These are phyloP conservation scores for Taenioides sp. DNA, from an alignment of 2,797 vertebrate species.

Conservation along the genomic window DNA sequence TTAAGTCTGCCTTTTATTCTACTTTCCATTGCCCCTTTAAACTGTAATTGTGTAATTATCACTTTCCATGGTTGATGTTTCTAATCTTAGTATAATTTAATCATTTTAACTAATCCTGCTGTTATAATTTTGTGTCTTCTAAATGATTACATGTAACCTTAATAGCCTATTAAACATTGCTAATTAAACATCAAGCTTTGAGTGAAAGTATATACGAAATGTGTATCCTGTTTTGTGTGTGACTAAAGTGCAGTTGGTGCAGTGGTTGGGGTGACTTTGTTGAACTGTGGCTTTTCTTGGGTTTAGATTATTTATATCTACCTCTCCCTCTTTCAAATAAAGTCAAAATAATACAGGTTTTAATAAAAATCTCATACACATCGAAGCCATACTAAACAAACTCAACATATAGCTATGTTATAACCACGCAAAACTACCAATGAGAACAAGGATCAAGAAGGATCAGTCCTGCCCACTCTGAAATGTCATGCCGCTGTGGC, in stretches of 20 bases:
- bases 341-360: too few relatives aligned
- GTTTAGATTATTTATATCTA: too few relatives aligned
- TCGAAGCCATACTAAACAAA: background rate
- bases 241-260: constrained; percentile 26
- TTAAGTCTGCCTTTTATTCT: constrained; percentile 64
- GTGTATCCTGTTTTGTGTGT: constrained; percentile 20
- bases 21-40: constrained; percentile 44
- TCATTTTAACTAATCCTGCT: constrained; percentile 67
- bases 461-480: constrained; percentile 34
- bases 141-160: constrained; percentile 58
- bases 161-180: constrained; percentile 54
- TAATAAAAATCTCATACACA: too few relatives aligned
- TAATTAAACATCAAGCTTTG: constrained; percentile 53
- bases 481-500: constrained; percentile 67
- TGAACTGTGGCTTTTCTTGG: background rate
- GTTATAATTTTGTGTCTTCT: constrained; percentile 60
- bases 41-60: constrained; percentile 58
- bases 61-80: constrained; percentile 65
- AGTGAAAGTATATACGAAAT: constrained; percentile 6
- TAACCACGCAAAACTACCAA: constrained; percentile 40
- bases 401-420: too few relatives aligned
- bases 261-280: background rate
- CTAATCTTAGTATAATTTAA: constrained; percentile 69
- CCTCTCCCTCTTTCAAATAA: too few relatives aligned
- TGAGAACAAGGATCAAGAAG: constrained; percentile 23